phyloP scores from a whole-genome alignment of 2,113 vertebrate species.

The Potamarius usumacintae region DNA sequence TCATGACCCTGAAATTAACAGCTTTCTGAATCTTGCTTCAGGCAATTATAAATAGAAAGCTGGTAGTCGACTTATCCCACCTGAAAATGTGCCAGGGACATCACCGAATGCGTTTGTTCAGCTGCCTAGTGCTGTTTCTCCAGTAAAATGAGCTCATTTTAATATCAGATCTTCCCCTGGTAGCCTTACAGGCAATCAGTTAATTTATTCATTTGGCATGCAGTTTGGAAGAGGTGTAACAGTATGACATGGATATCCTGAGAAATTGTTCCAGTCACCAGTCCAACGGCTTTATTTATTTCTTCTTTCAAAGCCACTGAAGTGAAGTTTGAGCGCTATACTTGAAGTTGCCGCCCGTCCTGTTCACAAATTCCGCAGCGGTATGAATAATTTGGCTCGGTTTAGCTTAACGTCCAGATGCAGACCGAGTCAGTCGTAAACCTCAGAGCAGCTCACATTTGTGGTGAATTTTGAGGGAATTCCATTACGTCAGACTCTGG shows the following conservation, averaged over 20 bases:
- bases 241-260: background rate
- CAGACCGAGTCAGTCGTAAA: background rate
- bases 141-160: background rate
- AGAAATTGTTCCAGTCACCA: background rate
- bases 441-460: background rate
- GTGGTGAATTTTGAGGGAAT: conserved; percentile 18
- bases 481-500: conserved; percentile 38
- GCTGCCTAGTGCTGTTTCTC: background rate
- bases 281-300: background rate
- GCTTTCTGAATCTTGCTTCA: background rate
- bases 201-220: background rate
- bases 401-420: background rate
- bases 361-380: background rate
- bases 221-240: background rate
- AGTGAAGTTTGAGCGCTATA: background rate
- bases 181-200: background rate
- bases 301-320: background rate
- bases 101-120: background rate
- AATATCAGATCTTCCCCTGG: background rate
- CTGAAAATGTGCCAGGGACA: background rate
- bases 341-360: background rate
- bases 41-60: background rate
- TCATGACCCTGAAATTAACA: background rate
- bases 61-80: background rate
- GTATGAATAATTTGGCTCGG: background rate